Evolutionary conservation across 2,888 invertebrate genomes (phyloP).

Genomic region (Melipona bicolor): DNA sequence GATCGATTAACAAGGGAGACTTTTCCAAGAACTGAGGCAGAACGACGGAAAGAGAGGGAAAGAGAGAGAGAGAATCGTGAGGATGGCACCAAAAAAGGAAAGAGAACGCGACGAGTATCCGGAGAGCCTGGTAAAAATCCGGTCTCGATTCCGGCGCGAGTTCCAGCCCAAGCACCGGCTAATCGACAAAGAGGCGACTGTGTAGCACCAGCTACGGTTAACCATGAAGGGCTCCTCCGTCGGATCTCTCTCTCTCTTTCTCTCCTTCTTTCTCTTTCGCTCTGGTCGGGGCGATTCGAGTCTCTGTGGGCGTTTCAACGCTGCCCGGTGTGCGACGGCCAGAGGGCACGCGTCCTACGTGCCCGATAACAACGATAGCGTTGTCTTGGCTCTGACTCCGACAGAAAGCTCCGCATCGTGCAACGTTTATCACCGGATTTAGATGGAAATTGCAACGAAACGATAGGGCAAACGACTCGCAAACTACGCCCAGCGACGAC

Average conservation of each 20-base stretch:
- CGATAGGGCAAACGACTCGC: slow-evolving; percentile 15
- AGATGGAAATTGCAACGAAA: slow-evolving; percentile 42
- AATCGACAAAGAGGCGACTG: slow-evolving; percentile 78
- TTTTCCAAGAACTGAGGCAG: not conserved
- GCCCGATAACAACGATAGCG: slow-evolving; percentile 77
- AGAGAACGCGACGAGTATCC: slow-evolving; percentile 35
- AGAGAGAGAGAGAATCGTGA: not conserved
- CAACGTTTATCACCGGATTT: slow-evolving; percentile 43
- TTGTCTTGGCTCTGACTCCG: slow-evolving; percentile 66
- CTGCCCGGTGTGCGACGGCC: slow-evolving; percentile 47
- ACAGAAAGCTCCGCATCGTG: slow-evolving; percentile 18
- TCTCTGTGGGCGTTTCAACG: slow-evolving; percentile 62
- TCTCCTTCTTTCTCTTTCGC: slow-evolving; percentile 43
- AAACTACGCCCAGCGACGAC: not conserved
- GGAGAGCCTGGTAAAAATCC: slow-evolving; percentile 58
- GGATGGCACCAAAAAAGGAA: not conserved
- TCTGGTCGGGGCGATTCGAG: slow-evolving; percentile 66
- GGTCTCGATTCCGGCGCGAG: slow-evolving; percentile 55
- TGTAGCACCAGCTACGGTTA: slow-evolving; percentile 69
- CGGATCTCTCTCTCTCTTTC: not conserved
- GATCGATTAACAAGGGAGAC: not conserved
- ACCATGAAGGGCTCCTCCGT: slow-evolving; percentile 71
- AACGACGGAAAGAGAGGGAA: too few species aligned
- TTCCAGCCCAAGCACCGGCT: slow-evolving; percentile 50
- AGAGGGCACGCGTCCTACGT: slow-evolving; percentile 55